Base-by-base conservation (phyloP, 2,797 vertebrate species). In the Megaceryle alcyon region DNA sequence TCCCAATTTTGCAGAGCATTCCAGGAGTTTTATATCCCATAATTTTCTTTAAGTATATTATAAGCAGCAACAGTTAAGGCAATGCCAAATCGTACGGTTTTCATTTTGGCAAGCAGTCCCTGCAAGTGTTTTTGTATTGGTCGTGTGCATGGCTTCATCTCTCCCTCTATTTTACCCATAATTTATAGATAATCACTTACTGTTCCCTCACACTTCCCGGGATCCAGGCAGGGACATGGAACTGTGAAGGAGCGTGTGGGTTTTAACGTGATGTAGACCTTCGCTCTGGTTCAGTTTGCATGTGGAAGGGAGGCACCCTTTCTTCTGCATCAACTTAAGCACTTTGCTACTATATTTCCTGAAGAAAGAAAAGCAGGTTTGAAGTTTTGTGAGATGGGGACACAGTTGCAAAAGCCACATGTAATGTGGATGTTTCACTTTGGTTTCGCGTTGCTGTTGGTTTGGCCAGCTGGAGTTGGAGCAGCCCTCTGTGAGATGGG, bases 1-100 rank as follows among this genome's bases (percentile, higher is more conserved):
- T 95, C 59, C 81, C 95, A 94, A 95, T 95, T 95, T 95, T 85
- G 65, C 53, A 71, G 81, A 92, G n/a, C 48, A 59, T 95, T 96
- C 88, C 86, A 89, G 84, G 54, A 26, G 73, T 94, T 96, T 97
- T 94, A 92, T 95, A 72, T 76, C 71, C 69, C 66, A 51, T 95
- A 82, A 91, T 85, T 94, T 96, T 93, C 63, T 93, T 90, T 35
- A 93, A 94, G 75, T 92, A 8, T 86, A 73, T 94, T 96, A 71
- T 39, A 33, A 92, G 39, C 86, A 83, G 78, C 61, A 86, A 37
- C 5, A 5, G 86, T 78, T 65, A 94, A 75, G 61, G 80, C 54
- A 69, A 25, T 92, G 77, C 83, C 91, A 92, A 84, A 77, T 77
- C 16, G 31, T 90, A 63, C 14, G 13, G 48, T 90, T 92, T 78